Percentiles rank a stretch among this genome's conserved stretches.
These are phyloP conservation scores for fruit fly (Drosophila melanogaster) DNA, from an alignment of 1,140 invertebrate genomes.

Conservation along the genomic window DNA sequence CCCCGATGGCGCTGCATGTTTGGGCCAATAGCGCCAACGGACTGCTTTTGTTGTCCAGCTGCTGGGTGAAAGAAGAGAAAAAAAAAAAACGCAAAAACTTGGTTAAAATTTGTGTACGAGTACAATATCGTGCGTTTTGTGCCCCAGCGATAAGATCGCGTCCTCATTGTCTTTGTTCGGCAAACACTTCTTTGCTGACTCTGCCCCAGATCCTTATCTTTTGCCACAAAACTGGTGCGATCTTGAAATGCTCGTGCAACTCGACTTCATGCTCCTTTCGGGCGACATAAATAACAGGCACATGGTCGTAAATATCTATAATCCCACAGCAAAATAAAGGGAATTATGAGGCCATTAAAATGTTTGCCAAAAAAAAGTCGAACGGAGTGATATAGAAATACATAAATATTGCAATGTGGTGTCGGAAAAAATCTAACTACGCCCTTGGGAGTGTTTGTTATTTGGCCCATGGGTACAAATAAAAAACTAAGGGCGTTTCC, in stretches of 20 bases:
- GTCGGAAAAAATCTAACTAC: constrained; percentile 7
- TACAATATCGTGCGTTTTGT: constrained; percentile 52
- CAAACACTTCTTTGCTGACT: constrained; percentile 33
- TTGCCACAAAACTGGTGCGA: constrained; percentile 38
- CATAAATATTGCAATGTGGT: constrained; percentile 52
- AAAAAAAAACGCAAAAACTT: neutral
- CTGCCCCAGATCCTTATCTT: constrained; percentile 42
- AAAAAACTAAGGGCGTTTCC: constrained; percentile 3
- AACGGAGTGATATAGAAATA: constrained; percentile 41
- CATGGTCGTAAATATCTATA: constrained; percentile 51
- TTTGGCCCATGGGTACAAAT: neutral
- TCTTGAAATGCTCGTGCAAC: constrained; percentile 33
- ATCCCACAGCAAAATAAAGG: constrained; percentile 44
- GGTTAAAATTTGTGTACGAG: constrained; percentile 6
- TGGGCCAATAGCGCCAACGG: constrained; percentile 96
- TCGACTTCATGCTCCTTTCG: constrained; percentile 1
- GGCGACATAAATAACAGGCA: constrained; percentile 57
- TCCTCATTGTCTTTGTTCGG: constrained; percentile 54
- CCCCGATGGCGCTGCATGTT: constrained; percentile 97
- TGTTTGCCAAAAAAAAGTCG: constrained; percentile 36
- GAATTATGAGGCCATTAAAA: constrained; percentile 64
- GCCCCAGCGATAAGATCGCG: constrained; percentile 39
- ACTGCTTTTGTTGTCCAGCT: constrained; percentile 98
- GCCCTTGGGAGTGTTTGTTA: constrained; percentile 9
- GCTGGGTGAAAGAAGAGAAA: constrained; percentile 86